Percentiles rank a stretch among this genome's conserved stretches.
These are phyloP conservation scores for Chondrosia reniformis DNA, from an alignment of 37 sponge, comb jelly and placozoan genomes.

Conservation along the genomic window DNA sequence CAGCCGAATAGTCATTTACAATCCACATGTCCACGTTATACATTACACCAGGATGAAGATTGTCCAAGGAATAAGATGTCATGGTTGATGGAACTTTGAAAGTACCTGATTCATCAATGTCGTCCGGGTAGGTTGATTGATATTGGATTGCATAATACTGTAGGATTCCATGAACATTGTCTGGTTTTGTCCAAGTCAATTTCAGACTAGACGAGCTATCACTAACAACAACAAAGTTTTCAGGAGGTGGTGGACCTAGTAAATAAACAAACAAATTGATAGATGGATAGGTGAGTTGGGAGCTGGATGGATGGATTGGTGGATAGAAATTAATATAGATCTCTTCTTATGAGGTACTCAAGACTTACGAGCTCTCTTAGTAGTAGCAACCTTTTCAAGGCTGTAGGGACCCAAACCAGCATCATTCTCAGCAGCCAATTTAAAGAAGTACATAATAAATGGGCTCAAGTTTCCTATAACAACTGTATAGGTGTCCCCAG, in stretches of 20 bases:
- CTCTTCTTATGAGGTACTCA: not conserved
- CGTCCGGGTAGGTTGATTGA: not conserved
- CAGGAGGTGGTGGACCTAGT: conserved; percentile 11
- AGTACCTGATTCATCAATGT: not conserved
- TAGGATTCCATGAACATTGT: not conserved
- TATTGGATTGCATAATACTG: not conserved
- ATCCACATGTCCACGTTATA: not conserved
- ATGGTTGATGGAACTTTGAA: not conserved
- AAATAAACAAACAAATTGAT: not conserved
- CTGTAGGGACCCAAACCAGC: conserved; percentile 12
- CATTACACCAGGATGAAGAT: not conserved
- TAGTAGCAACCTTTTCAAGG: not conserved
- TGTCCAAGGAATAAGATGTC: not conserved
- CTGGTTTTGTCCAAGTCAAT: not conserved
- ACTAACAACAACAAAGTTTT: not conserved
- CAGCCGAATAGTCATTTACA: not conserved
- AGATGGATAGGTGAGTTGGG: not conserved
- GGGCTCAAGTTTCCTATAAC: not conserved
- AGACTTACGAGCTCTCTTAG: not conserved
- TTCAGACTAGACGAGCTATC: not conserved
- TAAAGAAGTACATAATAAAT: not conserved
- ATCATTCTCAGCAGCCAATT: not conserved
- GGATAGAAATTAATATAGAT: not conserved
- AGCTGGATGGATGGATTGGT: not conserved
- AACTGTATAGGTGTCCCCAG: too few relatives aligned